These are phyloP conservation scores for Apocrypta bakeri DNA, from an alignment of 1,140 invertebrate genomes.

Conservation along the genomic window DNA sequence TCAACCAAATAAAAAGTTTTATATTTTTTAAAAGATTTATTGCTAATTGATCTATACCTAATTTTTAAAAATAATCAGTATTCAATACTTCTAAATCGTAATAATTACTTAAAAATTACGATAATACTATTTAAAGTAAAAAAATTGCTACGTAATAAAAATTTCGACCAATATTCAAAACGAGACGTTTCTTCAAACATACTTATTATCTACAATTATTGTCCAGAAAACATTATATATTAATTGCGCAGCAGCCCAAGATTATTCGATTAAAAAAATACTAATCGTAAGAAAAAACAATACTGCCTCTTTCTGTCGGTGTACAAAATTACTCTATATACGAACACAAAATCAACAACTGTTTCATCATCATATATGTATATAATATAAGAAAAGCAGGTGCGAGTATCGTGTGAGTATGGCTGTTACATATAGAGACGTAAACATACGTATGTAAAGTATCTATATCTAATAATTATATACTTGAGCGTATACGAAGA, in stretches of 20 bases:
- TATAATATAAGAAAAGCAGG: conserved; percentile 58
- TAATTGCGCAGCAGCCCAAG: too few relatives aligned
- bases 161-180: neutral
- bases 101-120: neutral
- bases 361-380: conserved; percentile 16
- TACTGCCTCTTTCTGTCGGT: conserved; percentile 45
- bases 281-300: neutral
- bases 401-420: conserved; percentile 71
- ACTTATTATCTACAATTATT: too few relatives aligned
- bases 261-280: neutral
- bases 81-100: neutral
- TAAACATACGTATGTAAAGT: conserved; percentile 49
- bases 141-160: neutral
- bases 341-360: conserved; percentile 33
- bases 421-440: conserved; percentile 66
- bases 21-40: neutral
- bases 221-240: too few relatives aligned
- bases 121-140: neutral
- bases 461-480: conserved; percentile 35
- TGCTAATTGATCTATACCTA: neutral
- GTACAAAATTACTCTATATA: conserved; percentile 40
- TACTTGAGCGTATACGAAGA: conserved; percentile 9
- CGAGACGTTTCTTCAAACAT: neutral
- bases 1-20: neutral
- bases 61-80: neutral